These are phyloP conservation scores for Herpetotheres cachinnans DNA, from an alignment of 2,113 vertebrate genomes.

Conservation along the genomic window DNA sequence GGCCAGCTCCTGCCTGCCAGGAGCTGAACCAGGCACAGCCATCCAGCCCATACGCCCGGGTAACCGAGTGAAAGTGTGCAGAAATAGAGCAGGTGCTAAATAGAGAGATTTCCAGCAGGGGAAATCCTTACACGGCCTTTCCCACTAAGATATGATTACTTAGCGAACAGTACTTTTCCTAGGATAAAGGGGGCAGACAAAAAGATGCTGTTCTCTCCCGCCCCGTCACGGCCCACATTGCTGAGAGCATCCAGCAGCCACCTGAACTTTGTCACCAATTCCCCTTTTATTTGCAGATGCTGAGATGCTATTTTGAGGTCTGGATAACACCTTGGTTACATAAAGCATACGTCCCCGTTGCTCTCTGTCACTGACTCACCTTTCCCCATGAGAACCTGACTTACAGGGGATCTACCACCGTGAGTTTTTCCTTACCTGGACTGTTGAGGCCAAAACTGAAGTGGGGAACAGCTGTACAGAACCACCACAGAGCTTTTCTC, in stretches of 20 bases:
- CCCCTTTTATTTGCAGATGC: conserved; percentile 50
- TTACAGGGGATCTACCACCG: background rate
- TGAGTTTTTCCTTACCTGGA: background rate
- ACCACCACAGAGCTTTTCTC: background rate
- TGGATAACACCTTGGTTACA: conserved; percentile 75
- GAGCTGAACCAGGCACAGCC: background rate
- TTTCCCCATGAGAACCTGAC: background rate
- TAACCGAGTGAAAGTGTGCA: background rate
- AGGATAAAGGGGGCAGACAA: background rate
- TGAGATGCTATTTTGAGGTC: conserved; percentile 77
- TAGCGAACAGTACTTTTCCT: background rate
- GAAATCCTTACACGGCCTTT: background rate
- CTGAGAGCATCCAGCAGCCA: background rate
- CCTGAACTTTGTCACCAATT: background rate
- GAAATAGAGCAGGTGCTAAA: background rate
- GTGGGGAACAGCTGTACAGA: background rate
- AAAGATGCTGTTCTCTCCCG: background rate
- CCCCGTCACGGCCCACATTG: too few species aligned
- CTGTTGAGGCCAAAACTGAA: background rate
- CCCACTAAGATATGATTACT: background rate
- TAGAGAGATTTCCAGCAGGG: background rate
- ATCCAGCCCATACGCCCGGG: background rate
- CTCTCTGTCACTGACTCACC: conserved; percentile 45
- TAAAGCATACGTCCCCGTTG: background rate
- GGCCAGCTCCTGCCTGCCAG: background rate